These are phyloP conservation scores for Poeciliopsis gracilis DNA, from an alignment of 2,797 vertebrate genomes.

Conservation along the genomic window DNA sequence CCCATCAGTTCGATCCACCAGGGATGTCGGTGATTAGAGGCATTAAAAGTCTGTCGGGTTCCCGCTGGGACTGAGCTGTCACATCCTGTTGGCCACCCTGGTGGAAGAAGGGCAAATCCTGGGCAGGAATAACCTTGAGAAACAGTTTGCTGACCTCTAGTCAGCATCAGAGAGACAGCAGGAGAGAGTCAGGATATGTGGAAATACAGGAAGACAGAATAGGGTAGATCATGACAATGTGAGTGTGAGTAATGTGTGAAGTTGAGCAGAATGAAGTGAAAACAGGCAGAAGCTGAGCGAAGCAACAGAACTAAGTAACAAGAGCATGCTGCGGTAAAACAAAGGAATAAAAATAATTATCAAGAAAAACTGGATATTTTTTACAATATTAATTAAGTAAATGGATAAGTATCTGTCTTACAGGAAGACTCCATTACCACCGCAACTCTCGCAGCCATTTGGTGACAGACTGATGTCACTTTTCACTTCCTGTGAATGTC, in stretches of 20 bases:
- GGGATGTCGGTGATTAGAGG: conserved; percentile 66
- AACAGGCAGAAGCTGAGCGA: not conserved
- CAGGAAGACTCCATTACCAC: conserved; percentile 25
- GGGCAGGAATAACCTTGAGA: conserved; percentile 71
- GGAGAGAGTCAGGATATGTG: not conserved
- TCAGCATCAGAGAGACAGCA: conserved; percentile 21
- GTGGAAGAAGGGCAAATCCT: conserved; percentile 56
- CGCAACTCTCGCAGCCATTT: conserved; percentile 11
- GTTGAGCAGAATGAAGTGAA: conserved; percentile 11
- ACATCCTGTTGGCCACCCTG: conserved; percentile 65
- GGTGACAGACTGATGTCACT: conserved; percentile 24
- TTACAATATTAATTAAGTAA: conserved; percentile 11
- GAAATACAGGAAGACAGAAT: not conserved
- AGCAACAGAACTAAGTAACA: not conserved
- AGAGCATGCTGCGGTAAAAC: not conserved
- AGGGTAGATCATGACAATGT: conserved; percentile 1
- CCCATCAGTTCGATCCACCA: conserved; percentile 47
- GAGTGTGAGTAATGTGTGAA: conserved; percentile 6
- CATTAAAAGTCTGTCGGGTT: conserved; percentile 71
- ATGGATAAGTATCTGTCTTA: conserved; percentile 19
- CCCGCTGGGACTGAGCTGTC: conserved; percentile 71
- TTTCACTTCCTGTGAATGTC: conserved; percentile 47
- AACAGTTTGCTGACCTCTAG: conserved; percentile 57
- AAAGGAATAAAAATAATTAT: not conserved
- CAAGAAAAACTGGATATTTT: not conserved